These are phyloP conservation scores for Mesembrinibis cayennensis DNA, from an alignment of 2,113 vertebrate genomes.

Conservation along the genomic window DNA sequence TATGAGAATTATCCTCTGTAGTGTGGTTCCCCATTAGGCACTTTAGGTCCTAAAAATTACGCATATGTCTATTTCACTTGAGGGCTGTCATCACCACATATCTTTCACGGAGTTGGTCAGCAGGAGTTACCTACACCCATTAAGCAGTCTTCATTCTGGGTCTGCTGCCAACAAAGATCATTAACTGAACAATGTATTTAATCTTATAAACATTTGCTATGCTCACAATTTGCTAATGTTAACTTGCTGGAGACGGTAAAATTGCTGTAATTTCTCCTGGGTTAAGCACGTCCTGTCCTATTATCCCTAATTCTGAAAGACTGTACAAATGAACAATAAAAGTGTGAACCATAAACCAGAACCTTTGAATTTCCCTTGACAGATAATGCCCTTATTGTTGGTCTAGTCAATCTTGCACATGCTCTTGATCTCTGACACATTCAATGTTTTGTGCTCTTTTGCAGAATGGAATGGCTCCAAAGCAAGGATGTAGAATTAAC, in stretches of 20 bases:
- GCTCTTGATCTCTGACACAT: neutral
- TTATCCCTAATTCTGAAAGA: neutral
- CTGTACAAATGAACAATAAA: neutral
- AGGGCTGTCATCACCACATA: neutral
- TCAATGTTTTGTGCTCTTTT: neutral
- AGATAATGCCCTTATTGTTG: neutral
- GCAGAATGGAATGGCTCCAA: neutral
- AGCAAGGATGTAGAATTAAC: neutral
- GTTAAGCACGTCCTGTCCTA: neutral
- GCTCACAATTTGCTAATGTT: neutral
- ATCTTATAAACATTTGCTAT: constrained; percentile 3
- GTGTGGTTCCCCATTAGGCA: neutral
- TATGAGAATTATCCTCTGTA: neutral
- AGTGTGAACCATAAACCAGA: neutral
- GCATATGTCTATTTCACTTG: neutral
- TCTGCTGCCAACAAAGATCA: neutral
- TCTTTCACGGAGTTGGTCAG: neutral
- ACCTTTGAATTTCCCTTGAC: neutral
- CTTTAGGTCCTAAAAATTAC: neutral
- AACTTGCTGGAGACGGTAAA: neutral
- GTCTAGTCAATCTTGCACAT: neutral
- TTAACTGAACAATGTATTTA: constrained; percentile 15
- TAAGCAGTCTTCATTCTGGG: neutral
- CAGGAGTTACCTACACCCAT: neutral
- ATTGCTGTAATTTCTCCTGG: neutral